A percentile compares a stretch with the other conserved stretches of the same genome.
These are phyloP conservation scores for Nanorana parkeri DNA, from an alignment of 2,113 vertebrate species.

Conservation along the genomic window DNA sequence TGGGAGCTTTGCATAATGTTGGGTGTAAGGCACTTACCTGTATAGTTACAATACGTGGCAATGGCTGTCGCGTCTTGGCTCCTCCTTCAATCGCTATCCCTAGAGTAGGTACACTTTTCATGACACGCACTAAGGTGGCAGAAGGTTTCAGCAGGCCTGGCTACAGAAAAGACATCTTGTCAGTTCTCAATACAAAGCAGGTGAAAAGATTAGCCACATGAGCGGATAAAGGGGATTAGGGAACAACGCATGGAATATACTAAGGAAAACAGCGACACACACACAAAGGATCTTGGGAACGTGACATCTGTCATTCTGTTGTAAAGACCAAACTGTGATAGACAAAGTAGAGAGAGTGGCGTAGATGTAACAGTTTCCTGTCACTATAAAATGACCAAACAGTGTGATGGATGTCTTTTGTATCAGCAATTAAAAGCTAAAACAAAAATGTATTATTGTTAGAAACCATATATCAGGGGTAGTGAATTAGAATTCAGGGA, in stretches of 20 bases:
- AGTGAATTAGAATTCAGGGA: too few relatives aligned
- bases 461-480: too few relatives aligned
- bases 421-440: too few relatives aligned
- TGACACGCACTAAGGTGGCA: slow-evolving; percentile 85
- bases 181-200: not conserved
- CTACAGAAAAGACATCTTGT: slow-evolving; percentile 65
- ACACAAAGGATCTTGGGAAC: not conserved
- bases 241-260: not conserved
- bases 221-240: slow-evolving; percentile 30
- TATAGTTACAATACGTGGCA: slow-evolving; percentile 96
- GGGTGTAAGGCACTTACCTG: slow-evolving; percentile 77
- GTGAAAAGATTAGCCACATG: slow-evolving; percentile 22
- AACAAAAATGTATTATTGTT: too few relatives aligned
- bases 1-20: not conserved
- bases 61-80: slow-evolving; percentile 93
- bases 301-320: not conserved
- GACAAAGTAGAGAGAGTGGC: too few relatives aligned
- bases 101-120: slow-evolving; percentile 89
- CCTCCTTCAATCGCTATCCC: slow-evolving; percentile 97
- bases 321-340: too few relatives aligned
- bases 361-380: too few relatives aligned
- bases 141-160: slow-evolving; percentile 93
- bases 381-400: too few relatives aligned
- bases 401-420: too few relatives aligned
- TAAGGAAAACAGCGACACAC: not conserved